These are phyloP conservation scores for Plemyria rubiginata DNA, from an alignment of 2,888 invertebrate genomes.

Conservation along the genomic window DNA sequence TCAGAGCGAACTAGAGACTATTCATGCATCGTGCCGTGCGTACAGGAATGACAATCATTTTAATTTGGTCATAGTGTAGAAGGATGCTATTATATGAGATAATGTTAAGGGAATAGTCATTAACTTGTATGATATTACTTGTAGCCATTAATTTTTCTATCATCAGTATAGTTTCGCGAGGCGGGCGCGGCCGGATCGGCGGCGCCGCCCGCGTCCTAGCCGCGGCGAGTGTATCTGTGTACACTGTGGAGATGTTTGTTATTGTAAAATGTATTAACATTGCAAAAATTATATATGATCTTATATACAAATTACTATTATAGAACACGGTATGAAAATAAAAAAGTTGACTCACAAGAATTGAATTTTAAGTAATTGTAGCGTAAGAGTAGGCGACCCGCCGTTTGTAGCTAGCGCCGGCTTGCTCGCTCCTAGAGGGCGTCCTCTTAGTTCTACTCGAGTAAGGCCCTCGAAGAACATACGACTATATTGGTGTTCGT, in stretches of 20 bases:
- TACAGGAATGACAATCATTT: slow-evolving; percentile 66
- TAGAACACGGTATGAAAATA: slow-evolving; percentile 84
- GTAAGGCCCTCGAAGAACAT: slow-evolving; percentile 36
- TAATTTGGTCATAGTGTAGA: slow-evolving; percentile 80
- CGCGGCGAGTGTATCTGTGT: slow-evolving; percentile 70
- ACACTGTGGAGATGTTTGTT: slow-evolving; percentile 83
- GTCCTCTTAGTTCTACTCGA: slow-evolving; percentile 27
- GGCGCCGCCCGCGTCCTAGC: slow-evolving; percentile 1
- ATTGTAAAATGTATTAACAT: slow-evolving; percentile 84
- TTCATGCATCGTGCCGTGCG: slow-evolving; percentile 71
- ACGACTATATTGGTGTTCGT: slow-evolving; percentile 38
- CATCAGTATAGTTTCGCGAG: slow-evolving; percentile 68
- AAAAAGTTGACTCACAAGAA: slow-evolving; percentile 83
- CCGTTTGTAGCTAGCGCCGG: slow-evolving; percentile 52
- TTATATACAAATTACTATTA: slow-evolving; percentile 84
- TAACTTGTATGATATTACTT: slow-evolving; percentile 85
- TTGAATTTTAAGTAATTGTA: slow-evolving; percentile 78
- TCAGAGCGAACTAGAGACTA: slow-evolving; percentile 71
- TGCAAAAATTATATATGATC: slow-evolving; percentile 85
- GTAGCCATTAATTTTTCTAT: slow-evolving; percentile 83
- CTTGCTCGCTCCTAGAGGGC: slow-evolving; percentile 39
- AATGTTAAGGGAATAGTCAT: slow-evolving; percentile 85
- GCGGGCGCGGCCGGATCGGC: slow-evolving; percentile 15
- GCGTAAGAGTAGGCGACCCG: slow-evolving; percentile 68
- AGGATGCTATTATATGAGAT: slow-evolving; percentile 83